Evolutionary conservation across 2,888 invertebrate genomes (phyloP).

Genomic region (Andrena camellia): DNA sequence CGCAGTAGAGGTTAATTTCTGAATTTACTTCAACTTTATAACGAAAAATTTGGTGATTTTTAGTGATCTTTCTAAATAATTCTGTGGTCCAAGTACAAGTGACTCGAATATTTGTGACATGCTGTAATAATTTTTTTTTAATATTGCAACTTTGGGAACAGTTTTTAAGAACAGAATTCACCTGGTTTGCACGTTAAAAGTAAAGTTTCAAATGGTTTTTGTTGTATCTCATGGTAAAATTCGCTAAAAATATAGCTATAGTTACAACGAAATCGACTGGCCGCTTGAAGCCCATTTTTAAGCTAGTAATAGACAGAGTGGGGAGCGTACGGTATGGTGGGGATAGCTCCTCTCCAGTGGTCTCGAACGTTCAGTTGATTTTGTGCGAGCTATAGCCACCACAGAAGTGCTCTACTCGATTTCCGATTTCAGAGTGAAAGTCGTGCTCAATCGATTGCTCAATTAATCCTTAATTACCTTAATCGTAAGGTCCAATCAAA

Average conservation of each 20-base stretch:
- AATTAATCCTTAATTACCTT: slow-evolving; percentile 69
- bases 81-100: background rate
- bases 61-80: slow-evolving; percentile 26
- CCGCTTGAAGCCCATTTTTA: background rate
- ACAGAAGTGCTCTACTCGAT: slow-evolving; percentile 16
- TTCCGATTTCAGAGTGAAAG: slow-evolving; percentile 37
- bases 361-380: background rate
- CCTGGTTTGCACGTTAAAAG: background rate
- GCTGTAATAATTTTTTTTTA: slow-evolving; percentile 13
- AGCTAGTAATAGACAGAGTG: background rate
- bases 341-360: background rate
- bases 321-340: background rate
- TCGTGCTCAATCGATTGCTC: slow-evolving; percentile 76
- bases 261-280: background rate
- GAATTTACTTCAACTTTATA: background rate
- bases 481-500: slow-evolving; percentile 59
- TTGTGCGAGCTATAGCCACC: background rate
- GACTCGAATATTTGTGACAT: background rate
- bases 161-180: background rate
- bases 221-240: background rate
- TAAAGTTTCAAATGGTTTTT: slow-evolving; percentile 3
- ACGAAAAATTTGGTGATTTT: slow-evolving; percentile 9
- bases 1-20: background rate
- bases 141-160: background rate
- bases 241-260: slow-evolving; percentile 4